Percentiles rank a stretch among this genome's conserved stretches.
Conservation (phyloP, 2,113 vertebrate species). For the Dryoscopus gambensis region DNA sequence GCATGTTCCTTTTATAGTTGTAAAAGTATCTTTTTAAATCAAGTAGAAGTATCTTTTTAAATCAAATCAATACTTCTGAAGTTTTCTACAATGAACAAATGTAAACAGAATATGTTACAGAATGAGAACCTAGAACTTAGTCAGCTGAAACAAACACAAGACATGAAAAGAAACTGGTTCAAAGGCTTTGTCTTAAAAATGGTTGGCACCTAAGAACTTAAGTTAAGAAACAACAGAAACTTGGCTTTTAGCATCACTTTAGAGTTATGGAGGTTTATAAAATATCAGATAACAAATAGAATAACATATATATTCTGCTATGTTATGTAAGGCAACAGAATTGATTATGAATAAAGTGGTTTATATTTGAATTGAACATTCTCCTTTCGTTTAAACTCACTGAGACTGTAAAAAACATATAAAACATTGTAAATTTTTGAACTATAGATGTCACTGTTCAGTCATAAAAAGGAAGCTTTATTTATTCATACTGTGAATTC, state of each 20-base stretch:
- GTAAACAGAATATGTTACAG: neutral
- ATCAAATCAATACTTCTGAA: neutral
- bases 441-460: conserved; percentile 63
- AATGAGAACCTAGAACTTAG: neutral
- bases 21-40: neutral
- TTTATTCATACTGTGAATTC: neutral
- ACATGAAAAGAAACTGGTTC: neutral
- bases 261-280: neutral
- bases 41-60: too few species aligned
- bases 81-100: neutral
- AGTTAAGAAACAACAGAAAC: neutral
- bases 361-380: neutral
- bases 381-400: neutral
- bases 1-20: neutral
- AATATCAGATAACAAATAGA: neutral
- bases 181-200: neutral
- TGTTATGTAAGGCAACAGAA: neutral
- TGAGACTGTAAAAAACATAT: neutral
- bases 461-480: conserved; percentile 12
- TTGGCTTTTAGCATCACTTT: neutral
- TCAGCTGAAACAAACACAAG: neutral
- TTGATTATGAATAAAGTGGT: neutral
- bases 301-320: neutral
- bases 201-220: neutral
- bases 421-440: neutral